Percentiles rank a stretch among this genome's conserved stretches.
phyloP scores from a whole-genome alignment of 2,888 invertebrate genomes.

The Caenorhabditis imperialis region DNA sequence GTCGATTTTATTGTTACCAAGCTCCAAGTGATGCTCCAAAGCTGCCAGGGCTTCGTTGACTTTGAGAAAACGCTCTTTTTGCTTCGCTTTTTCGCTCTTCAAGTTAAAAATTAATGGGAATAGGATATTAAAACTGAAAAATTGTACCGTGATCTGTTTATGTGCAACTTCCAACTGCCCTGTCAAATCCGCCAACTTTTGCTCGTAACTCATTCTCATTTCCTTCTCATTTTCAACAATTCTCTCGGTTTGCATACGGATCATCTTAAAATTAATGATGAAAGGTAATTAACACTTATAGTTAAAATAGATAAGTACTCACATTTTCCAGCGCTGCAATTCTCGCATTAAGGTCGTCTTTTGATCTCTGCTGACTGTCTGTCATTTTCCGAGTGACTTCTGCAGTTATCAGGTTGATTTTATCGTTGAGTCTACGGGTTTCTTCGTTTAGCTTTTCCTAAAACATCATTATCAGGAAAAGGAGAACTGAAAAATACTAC shows the following conservation, averaged over 20 bases:
- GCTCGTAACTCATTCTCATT: slow-evolving; percentile 59
- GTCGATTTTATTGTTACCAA: slow-evolving; percentile 76
- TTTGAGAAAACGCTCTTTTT: slow-evolving; percentile 75
- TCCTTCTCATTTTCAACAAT: slow-evolving; percentile 68
- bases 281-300: neutral
- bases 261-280: slow-evolving; percentile 54
- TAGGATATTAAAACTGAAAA: no score
- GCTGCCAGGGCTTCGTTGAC: slow-evolving; percentile 76
- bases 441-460: slow-evolving; percentile 73
- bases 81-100: slow-evolving; percentile 69
- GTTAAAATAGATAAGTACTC: slow-evolving; percentile 12
- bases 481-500: no score
- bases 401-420: slow-evolving; percentile 70
- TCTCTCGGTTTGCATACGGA: slow-evolving; percentile 65
- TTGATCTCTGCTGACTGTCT: slow-evolving; percentile 67
- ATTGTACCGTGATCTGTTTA: slow-evolving; percentile 55
- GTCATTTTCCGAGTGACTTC: slow-evolving; percentile 72
- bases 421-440: slow-evolving; percentile 71
- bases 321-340: slow-evolving; percentile 60
- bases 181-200: slow-evolving; percentile 51
- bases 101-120: neutral
- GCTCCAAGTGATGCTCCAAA: slow-evolving; percentile 74
- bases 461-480: no score
- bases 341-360: slow-evolving; percentile 67
- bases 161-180: slow-evolving; percentile 66